Evolutionary conservation across 2,797 vertebrate genomes (phyloP), one percentile per base, ranked within the genome.

Genomic region (Peromyscus eremicus): DNA sequence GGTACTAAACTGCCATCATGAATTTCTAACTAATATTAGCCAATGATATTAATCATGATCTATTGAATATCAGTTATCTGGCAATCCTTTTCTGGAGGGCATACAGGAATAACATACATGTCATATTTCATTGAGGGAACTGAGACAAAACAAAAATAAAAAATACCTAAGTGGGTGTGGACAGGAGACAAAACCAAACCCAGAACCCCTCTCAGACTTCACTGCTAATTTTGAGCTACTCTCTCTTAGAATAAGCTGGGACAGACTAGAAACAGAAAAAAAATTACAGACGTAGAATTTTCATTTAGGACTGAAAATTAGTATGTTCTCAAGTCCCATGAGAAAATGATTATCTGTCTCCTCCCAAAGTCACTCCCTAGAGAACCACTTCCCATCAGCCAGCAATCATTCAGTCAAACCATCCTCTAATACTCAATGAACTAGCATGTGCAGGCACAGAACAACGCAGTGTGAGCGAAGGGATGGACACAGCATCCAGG

Each of bases 301-400:
- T 91, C n/a, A 96, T 93, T 93, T 94, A 71, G 77, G 52, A 92
- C n/a, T 94, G 79, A 92, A 2, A 32, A 70, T 55, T 95, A 43
- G 19, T 40, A 77, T 91, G 71, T 89, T 68, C 81, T 64, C 94
- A 32, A 49, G n/a, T 94, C 73, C 87, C 82, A 80, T 12, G 37
- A 96, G 81, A 96, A 98, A 95, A 93, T 8, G 5, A 40, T 87
- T 64, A 82, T 57, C 81, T 73, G 80, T 94, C 85, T 76, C 49
- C 32, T 71, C 64, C 82, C 46, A 60, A 73, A 68, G 82, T 73
- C 23, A 94, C 32, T 96, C 85, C 62, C 91, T 82, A 93, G 94
- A 95, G 92, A 91, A 90, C 88, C 10, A 60, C 77, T 76, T 96
- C 27, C 82, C 77, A 95, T 91, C 11, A 96, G 89, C 81, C 94